Conservation (phyloP, 2,888 invertebrate genomes). For the Netelia fuscicornis region DNA sequence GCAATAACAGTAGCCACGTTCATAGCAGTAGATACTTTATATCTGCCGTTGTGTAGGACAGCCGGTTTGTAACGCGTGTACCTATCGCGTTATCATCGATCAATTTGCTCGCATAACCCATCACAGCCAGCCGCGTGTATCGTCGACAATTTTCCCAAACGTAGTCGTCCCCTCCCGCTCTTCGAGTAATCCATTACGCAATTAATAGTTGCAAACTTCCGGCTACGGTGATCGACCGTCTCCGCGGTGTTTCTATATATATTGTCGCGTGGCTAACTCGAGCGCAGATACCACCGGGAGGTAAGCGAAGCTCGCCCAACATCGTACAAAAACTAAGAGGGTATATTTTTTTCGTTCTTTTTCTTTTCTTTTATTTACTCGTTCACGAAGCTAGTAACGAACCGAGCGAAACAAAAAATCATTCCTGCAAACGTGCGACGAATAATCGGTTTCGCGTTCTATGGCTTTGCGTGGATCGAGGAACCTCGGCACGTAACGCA, state of each 20-base stretch:
- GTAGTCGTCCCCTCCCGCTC: not conserved
- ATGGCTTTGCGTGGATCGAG: not conserved
- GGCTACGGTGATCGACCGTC: slow-evolving; percentile 31
- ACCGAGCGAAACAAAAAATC: slow-evolving; percentile 12
- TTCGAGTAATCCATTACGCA: slow-evolving; percentile 50
- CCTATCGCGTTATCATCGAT: slow-evolving; percentile 52
- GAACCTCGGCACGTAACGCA: slow-evolving; percentile 6
- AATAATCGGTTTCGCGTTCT: slow-evolving; percentile 32
- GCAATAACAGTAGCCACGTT: not conserved
- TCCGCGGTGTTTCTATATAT: not conserved
- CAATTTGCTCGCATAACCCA: slow-evolving; percentile 35
- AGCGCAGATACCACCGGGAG: not conserved
- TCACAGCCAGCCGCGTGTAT: not conserved
- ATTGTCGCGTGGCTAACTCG: not conserved
- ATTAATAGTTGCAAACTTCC: slow-evolving; percentile 59
- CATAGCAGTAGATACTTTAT: not conserved
- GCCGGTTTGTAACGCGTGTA: not conserved
- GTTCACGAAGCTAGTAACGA: not conserved
- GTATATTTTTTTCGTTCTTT: not conserved
- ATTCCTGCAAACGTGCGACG: not conserved
- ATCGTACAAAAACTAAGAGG: not conserved
- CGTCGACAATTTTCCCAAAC: slow-evolving; percentile 43
- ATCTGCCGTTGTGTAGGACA: not conserved
- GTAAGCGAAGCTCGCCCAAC: not conserved
- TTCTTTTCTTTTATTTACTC: not conserved